Conservation (phyloP, 2,797 vertebrate genomes). For the Melanotaenia boesemani region DNA sequence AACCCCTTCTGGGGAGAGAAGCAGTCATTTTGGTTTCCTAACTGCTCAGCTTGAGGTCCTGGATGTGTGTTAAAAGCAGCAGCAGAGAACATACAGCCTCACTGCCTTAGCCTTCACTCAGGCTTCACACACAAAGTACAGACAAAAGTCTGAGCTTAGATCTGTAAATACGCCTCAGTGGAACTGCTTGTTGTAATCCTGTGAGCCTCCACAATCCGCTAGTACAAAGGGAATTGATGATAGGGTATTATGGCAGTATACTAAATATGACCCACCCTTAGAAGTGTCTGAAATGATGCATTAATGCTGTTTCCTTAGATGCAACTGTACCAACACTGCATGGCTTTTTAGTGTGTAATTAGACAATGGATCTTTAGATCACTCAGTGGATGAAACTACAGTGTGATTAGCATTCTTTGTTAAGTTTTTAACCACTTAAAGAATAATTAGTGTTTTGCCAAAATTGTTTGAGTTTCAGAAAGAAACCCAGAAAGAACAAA, state of each 20-base stretch:
- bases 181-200: conserved; percentile 63
- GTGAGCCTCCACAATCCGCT: conserved; percentile 65
- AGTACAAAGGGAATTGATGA: conserved; percentile 74
- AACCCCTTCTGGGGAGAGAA: conserved; percentile 46
- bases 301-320: conserved; percentile 60
- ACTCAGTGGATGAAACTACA: conserved; percentile 38
- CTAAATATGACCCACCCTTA: conserved; percentile 74
- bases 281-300: conserved; percentile 68
- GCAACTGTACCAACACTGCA: conserved; percentile 71
- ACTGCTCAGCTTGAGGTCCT: conserved; percentile 39
- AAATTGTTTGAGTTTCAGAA: background rate
- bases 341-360: conserved; percentile 76
- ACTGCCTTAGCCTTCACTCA: conserved; percentile 50
- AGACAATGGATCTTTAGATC: conserved; percentile 71
- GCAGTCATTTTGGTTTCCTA: conserved; percentile 57
- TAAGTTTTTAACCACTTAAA: conserved; percentile 45
- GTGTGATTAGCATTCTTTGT: conserved; percentile 50
- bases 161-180: conserved; percentile 66
- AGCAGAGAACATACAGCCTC: conserved; percentile 37
- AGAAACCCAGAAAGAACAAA: no score
- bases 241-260: conserved; percentile 64
- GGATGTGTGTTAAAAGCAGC: conserved; percentile 38
- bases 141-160: conserved; percentile 62
- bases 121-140: conserved; percentile 47
- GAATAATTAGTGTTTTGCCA: conserved; percentile 63